A percentile compares a stretch with the other conserved stretches of the same genome.
Evolutionary conservation across 2,888 invertebrate species (phyloP).

Genomic region (Drosophila mimetica): DNA sequence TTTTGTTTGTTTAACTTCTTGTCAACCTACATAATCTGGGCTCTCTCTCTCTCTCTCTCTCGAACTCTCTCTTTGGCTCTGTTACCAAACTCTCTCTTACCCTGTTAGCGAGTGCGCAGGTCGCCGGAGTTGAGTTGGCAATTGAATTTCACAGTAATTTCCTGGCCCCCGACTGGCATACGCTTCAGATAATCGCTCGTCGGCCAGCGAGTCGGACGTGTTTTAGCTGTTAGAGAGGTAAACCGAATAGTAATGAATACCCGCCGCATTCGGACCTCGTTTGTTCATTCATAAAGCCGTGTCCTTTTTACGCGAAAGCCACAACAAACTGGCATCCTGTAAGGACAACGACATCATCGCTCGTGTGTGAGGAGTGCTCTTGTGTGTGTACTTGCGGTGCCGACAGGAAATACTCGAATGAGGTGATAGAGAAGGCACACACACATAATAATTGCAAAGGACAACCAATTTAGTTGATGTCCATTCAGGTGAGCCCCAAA

Average conservation of each 20-base stretch:
- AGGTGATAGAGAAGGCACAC: conserved; percentile 47
- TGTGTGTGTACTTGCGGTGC: conserved; percentile 20
- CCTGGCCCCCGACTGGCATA: conserved; percentile 62
- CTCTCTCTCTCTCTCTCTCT: no score
- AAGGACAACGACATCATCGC: conserved; percentile 64
- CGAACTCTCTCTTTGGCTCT: conserved; percentile 12
- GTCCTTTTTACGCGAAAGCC: conserved; percentile 60
- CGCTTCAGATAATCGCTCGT: conserved; percentile 70
- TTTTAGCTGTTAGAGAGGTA: conserved; percentile 16
- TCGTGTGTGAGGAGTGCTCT: conserved; percentile 25
- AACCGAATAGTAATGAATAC: neutral
- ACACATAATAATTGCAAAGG: conserved; percentile 70
- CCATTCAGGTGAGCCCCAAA: conserved; percentile 67
- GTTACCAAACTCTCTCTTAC: conserved; percentile 18
- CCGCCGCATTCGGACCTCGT: neutral
- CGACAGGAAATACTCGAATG: conserved; percentile 47
- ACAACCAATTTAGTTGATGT: conserved; percentile 66
- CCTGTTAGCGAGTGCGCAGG: conserved; percentile 52
- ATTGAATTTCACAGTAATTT: conserved; percentile 70
- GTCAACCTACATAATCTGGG: conserved; percentile 59
- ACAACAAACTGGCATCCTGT: conserved; percentile 57
- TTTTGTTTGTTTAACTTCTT: conserved; percentile 71
- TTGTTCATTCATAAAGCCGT: conserved; percentile 49
- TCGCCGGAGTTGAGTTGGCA: conserved; percentile 52
- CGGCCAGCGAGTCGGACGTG: conserved; percentile 64